Conservation (phyloP, 2,888 invertebrate genomes). For the Drosophila meridiana region DNA sequence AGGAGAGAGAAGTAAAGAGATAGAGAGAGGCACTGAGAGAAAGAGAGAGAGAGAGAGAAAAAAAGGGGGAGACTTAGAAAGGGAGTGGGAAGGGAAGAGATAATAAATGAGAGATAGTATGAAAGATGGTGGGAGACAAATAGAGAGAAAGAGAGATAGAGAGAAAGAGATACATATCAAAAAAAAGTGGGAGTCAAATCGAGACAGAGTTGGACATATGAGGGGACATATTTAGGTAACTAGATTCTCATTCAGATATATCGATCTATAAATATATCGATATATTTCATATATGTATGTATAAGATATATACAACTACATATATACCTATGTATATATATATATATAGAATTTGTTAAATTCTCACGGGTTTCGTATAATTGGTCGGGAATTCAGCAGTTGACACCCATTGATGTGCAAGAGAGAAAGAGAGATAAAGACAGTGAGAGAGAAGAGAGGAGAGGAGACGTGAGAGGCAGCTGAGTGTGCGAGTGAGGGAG, state of each 20-base stretch:
- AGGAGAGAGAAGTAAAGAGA: too few relatives aligned
- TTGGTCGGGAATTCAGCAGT: constrained; percentile 72
- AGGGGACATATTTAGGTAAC: neutral
- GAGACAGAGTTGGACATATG: neutral
- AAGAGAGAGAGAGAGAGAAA: neutral
- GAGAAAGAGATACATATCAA: too few relatives aligned
- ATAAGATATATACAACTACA: neutral
- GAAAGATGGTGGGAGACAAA: neutral
- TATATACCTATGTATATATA: constrained; percentile 22
- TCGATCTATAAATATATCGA: constrained; percentile 30
- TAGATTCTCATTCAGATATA: neutral
- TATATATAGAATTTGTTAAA: constrained; percentile 31
- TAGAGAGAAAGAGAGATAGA: neutral
- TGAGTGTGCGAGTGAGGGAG: constrained; percentile 22
- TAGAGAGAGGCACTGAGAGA: too few relatives aligned
- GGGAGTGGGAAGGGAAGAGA: neutral
- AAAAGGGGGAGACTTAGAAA: too few relatives aligned
- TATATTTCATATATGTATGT: neutral
- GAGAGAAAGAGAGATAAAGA: neutral
- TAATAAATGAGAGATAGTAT: neutral
- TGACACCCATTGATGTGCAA: constrained; percentile 62
- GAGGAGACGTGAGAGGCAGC: constrained; percentile 3
- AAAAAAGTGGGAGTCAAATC: too few relatives aligned
- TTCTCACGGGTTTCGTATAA: constrained; percentile 80
- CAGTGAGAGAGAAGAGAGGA: neutral